Percentiles rank a stretch among this genome's conserved stretches.
phyloP scores from a whole-genome alignment of 64 coral and sea anemone genomes.

The Hydrozoanthus tunicans region DNA sequence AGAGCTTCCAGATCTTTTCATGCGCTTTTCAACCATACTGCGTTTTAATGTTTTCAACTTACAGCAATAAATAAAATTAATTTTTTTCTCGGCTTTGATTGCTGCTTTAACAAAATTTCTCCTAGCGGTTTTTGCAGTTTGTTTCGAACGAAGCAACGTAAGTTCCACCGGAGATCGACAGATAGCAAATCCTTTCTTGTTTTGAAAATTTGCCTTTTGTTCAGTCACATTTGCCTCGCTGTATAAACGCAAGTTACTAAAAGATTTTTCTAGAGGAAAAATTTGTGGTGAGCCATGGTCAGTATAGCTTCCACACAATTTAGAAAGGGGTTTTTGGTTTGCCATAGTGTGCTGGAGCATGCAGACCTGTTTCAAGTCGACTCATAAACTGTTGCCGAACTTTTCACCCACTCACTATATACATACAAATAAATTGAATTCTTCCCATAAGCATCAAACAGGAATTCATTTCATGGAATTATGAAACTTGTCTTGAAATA shows the following conservation, averaged over 20 bases:
- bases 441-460: background rate
- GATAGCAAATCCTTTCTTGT: background rate
- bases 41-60: constrained; percentile 3
- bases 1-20: background rate
- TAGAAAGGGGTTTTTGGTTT: too few species aligned
- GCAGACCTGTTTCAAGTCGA: background rate
- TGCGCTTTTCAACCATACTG: constrained; percentile 18
- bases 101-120: constrained; percentile 27
- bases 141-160: background rate
- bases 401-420: too few species aligned
- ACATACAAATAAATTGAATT: constrained; percentile 5
- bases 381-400: too few species aligned
- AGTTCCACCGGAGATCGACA: constrained; percentile 4
- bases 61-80: background rate
- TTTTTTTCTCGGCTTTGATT: constrained; percentile 30
- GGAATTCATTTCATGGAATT: constrained; percentile 17
- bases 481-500: background rate
- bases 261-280: constrained; percentile 12
- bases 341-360: background rate
- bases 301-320: background rate
- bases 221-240: background rate
- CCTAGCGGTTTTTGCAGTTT: constrained; percentile 23
- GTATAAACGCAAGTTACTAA: background rate
- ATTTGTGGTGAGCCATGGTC: background rate
- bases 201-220: background rate